Evolutionary conservation across 2,797 vertebrate species (phyloP).

Genomic region (Smutsia temminckii): DNA sequence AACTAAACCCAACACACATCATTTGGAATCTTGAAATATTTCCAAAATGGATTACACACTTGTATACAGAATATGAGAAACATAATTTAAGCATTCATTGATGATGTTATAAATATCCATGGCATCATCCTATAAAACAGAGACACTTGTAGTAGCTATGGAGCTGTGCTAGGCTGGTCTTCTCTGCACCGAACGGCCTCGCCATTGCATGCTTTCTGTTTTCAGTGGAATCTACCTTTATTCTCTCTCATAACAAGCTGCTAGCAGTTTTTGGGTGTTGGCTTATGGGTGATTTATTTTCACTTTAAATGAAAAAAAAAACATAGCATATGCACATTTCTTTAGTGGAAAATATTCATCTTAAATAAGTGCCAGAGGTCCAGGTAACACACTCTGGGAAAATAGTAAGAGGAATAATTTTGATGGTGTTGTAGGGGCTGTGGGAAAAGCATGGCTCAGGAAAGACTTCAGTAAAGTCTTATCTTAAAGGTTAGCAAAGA

Average conservation of each 20-base stretch:
- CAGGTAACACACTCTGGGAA: neutral
- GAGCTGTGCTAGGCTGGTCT: rapidly evolving
- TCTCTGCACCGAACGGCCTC: rapidly evolving
- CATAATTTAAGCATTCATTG: rapidly evolving
- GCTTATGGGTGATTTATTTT: neutral
- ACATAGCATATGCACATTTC: neutral
- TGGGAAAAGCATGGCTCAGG: neutral
- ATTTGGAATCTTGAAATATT: neutral
- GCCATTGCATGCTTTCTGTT: rapidly evolving
- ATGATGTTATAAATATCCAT: neutral
- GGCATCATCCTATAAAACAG: neutral
- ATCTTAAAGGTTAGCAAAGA: too few relatives aligned
- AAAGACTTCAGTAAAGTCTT: neutral
- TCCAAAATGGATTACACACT: neutral
- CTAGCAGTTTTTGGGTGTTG: neutral
- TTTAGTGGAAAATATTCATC: neutral
- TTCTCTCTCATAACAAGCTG: neutral
- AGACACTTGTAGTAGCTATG: too few relatives aligned
- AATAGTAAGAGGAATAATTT: neutral
- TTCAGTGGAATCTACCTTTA: neutral
- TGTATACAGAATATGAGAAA: neutral
- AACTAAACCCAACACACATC: neutral
- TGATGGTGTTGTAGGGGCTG: rapidly evolving
- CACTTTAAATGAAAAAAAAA: neutral
- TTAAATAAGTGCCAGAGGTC: neutral